These are phyloP conservation scores for Cheilosia soror DNA, from an alignment of 2,888 invertebrate species.

Conservation along the genomic window DNA sequence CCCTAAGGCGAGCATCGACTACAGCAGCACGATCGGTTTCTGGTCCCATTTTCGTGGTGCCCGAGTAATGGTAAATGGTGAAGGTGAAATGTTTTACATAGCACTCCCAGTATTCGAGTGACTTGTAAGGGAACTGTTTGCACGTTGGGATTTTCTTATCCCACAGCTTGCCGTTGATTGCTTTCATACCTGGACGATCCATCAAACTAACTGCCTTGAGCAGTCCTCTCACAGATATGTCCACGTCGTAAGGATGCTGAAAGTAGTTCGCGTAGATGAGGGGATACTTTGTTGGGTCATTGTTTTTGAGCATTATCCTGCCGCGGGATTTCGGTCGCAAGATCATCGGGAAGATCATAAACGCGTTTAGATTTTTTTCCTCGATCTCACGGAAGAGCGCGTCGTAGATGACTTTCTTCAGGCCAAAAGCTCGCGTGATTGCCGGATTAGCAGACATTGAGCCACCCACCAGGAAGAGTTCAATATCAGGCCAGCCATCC, in stretches of 20 bases:
- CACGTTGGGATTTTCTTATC: constrained; percentile 87
- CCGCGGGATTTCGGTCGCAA: constrained; percentile 90
- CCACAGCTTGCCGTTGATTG: constrained; percentile 85
- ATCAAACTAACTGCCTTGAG: constrained; percentile 85
- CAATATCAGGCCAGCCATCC: constrained; percentile 88
- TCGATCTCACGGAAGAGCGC: constrained; percentile 83
- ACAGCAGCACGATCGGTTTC: constrained; percentile 86
- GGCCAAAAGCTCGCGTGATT: constrained; percentile 84
- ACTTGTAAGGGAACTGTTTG: constrained; percentile 84
- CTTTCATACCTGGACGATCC: constrained; percentile 85
- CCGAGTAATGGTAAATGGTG: constrained; percentile 87
- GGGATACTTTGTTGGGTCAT: constrained; percentile 87
- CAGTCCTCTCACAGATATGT: constrained; percentile 86
- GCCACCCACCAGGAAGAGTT: constrained; percentile 87
- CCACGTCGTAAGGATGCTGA: constrained; percentile 86
- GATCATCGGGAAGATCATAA: constrained; percentile 87
- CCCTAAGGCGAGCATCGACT: constrained; percentile 86
- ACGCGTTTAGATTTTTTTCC: constrained; percentile 83
- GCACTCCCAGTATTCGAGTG: constrained; percentile 88
- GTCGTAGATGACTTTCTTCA: constrained; percentile 84
- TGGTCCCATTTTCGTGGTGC: constrained; percentile 88
- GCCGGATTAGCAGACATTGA: constrained; percentile 83
- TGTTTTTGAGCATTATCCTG: constrained; percentile 86
- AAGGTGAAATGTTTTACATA: constrained; percentile 86
- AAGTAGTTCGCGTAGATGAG: constrained; percentile 89